Percentiles rank a stretch among this genome's conserved stretches.
Evolutionary conservation across 2,797 vertebrate genomes (phyloP).

Genomic region (Heterohyrax brucei): DNA sequence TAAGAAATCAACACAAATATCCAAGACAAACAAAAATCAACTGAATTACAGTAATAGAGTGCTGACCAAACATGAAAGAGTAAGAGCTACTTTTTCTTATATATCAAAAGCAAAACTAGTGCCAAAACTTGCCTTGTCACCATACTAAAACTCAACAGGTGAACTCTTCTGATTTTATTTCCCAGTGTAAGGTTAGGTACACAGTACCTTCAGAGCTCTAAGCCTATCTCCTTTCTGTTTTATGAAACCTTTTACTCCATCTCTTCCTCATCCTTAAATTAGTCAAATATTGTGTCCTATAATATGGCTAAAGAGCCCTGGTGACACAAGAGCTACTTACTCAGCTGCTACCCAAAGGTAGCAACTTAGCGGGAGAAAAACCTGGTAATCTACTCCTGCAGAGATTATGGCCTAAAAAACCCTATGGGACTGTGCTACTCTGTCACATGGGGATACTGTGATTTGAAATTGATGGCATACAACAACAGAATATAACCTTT

Average conservation of each 20-base stretch:
- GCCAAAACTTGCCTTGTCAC: not conserved
- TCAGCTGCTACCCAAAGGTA: not conserved
- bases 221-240: not conserved
- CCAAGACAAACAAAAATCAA: not conserved
- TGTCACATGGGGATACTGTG: not conserved
- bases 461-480: not conserved
- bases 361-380: not conserved
- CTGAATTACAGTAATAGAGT: not conserved
- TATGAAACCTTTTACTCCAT: not conserved
- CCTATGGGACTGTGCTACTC: not conserved
- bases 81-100: not conserved
- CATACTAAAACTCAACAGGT: fast-evolving
- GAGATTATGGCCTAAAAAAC: not conserved
- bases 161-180: not conserved
- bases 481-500: not conserved
- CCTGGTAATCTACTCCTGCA: not conserved
- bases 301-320: not conserved
- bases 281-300: not conserved
- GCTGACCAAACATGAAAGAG: not conserved
- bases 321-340: no score
- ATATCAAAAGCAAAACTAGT: not conserved
- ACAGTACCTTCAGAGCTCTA: not conserved
- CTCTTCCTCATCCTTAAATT: not conserved
- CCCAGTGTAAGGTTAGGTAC: not conserved
- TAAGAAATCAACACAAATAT: not conserved